phyloP scores from a whole-genome alignment of 2,113 vertebrate species.

The Anarhynchus alexandrinus region DNA sequence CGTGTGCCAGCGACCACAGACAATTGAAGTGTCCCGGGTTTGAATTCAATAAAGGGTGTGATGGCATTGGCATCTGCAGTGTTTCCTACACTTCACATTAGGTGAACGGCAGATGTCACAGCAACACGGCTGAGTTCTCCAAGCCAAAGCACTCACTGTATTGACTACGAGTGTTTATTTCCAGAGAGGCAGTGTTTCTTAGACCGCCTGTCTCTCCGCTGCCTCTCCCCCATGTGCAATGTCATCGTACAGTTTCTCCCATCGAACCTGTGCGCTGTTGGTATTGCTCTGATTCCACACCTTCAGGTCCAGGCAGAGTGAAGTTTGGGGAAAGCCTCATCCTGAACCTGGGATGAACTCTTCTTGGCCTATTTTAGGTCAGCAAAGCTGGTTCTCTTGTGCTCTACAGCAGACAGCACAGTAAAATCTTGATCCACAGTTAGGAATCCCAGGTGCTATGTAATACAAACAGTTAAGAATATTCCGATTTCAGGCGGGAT shows the following conservation, averaged over 20 bases:
- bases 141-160: neutral
- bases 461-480: neutral
- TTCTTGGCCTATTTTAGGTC: neutral
- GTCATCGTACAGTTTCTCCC: neutral
- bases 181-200: neutral
- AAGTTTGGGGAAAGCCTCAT: neutral
- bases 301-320: fast-evolving
- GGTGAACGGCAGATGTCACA: neutral
- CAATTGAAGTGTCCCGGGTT: neutral
- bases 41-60: neutral
- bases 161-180: neutral
- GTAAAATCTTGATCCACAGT: neutral
- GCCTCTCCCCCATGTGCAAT: fast-evolving
- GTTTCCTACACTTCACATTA: neutral
- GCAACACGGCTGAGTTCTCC: neutral
- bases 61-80: neutral
- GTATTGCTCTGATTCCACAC: neutral
- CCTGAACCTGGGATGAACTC: neutral
- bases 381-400: neutral
- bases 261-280: fast-evolving
- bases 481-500: neutral
- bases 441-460: neutral
- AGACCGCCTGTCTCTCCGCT: fast-evolving
- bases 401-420: neutral
- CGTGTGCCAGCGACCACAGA: neutral